phyloP scores from a whole-genome alignment of 2,888 invertebrate species.

The Stenodema calcarata region DNA sequence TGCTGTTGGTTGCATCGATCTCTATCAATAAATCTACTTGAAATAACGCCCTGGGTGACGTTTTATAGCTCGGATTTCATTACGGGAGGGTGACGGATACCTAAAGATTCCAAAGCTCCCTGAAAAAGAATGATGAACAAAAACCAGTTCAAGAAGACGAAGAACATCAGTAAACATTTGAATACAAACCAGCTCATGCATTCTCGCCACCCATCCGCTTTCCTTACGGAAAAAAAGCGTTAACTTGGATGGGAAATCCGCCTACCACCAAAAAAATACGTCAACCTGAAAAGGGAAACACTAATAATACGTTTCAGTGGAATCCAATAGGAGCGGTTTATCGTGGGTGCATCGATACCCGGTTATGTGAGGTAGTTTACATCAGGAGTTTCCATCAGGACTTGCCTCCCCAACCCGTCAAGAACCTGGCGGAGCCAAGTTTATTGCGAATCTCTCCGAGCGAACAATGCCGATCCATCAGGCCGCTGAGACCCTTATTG shows the following conservation, averaged over 20 bases:
- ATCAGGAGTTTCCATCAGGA: neutral
- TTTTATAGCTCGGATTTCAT: neutral
- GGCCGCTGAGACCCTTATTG: conserved; percentile 4
- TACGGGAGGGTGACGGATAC: neutral
- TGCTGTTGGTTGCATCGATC: too few relatives aligned
- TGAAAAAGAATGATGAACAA: neutral
- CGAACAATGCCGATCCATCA: conserved; percentile 32
- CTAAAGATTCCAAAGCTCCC: neutral
- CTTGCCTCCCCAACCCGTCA: neutral
- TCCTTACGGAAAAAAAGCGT: neutral
- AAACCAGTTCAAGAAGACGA: neutral
- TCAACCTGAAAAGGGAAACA: neutral
- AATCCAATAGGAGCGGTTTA: neutral
- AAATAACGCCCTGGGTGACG: too few relatives aligned
- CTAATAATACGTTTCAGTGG: neutral
- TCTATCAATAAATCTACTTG: too few relatives aligned
- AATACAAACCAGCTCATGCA: neutral
- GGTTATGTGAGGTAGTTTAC: neutral
- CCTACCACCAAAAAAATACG: neutral
- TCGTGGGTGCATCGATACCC: neutral
- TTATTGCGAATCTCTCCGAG: conserved; percentile 21
- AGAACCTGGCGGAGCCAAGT: neutral
- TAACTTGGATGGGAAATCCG: neutral
- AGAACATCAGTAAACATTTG: neutral
- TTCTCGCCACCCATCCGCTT: neutral